Evolutionary conservation across 2,113 vertebrate species (phyloP).

Genomic region (Stigmatopora nigra): DNA sequence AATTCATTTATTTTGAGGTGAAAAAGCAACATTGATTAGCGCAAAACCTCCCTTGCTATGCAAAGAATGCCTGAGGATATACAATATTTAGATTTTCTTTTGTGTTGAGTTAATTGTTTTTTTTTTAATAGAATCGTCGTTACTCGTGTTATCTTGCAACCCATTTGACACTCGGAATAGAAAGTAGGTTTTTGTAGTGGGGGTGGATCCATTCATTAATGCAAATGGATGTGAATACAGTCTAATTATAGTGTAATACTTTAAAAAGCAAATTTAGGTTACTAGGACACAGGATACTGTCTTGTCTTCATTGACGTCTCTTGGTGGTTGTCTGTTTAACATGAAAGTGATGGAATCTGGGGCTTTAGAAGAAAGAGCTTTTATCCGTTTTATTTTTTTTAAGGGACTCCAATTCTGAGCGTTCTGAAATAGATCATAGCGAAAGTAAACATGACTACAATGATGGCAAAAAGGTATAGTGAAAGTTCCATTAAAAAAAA

Average conservation of each 20-base stretch:
- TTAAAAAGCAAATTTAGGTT: conserved; percentile 49
- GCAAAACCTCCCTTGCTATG: neutral
- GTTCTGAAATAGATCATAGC: neutral
- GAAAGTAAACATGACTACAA: neutral
- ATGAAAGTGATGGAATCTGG: conserved; percentile 36
- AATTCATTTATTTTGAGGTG: neutral
- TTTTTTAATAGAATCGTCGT: neutral
- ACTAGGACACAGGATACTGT: conserved; percentile 48
- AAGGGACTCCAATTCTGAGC: conserved; percentile 6
- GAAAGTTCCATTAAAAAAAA: neutral
- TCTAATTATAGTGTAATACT: conserved; percentile 41
- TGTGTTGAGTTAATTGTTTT: neutral
- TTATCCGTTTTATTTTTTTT: conserved; percentile 14
- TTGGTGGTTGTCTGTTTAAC: conserved; percentile 27
- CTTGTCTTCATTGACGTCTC: conserved; percentile 34
- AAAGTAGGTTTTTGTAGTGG: conserved; percentile 10
- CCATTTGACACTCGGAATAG: conserved; percentile 14
- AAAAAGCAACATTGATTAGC: neutral
- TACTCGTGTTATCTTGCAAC: neutral
- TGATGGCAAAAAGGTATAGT: neutral
- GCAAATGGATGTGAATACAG: conserved; percentile 25
- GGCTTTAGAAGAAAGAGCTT: conserved; percentile 29
- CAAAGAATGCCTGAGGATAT: neutral
- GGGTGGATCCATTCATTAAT: conserved; percentile 35
- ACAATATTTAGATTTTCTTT: neutral